Evolutionary conservation across 1,140 invertebrate species (phyloP).

Genomic region (Zeugodacus cucurbitae): DNA sequence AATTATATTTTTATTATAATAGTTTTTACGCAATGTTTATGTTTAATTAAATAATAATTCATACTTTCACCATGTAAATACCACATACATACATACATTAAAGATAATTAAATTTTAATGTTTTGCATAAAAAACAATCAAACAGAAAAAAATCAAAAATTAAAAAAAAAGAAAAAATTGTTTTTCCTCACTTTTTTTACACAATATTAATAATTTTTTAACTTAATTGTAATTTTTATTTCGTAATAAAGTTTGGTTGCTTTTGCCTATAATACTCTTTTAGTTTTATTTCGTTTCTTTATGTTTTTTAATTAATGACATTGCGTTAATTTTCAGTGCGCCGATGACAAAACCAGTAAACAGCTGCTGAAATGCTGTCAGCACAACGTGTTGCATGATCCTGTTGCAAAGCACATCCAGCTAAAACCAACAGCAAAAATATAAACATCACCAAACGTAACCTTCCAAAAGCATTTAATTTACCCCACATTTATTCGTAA

Average conservation of each 20-base stretch:
- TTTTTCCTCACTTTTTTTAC: not conserved
- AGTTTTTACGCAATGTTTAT: no score
- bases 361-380: not conserved
- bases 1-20: not conserved
- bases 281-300: conserved; percentile 33
- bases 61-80: no score
- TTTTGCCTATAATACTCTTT: not conserved
- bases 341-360: not conserved
- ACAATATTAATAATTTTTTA: not conserved
- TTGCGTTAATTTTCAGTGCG: conserved; percentile 43
- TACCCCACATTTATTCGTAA: not conserved
- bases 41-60: no score
- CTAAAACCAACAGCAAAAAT: not conserved
- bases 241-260: conserved; percentile 20
- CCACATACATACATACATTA: not conserved
- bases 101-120: not conserved
- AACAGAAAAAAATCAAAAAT: not conserved
- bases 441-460: no score
- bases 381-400: not conserved
- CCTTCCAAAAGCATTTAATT: not conserved
- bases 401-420: not conserved
- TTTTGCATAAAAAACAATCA: not conserved
- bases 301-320: conserved; percentile 37
- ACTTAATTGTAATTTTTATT: conserved; percentile 10
- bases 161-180: not conserved